Percentiles rank a stretch among this genome's conserved stretches.
phyloP scores from a whole-genome alignment of 2,797 vertebrate species.

The Intellagama lesueurii region DNA sequence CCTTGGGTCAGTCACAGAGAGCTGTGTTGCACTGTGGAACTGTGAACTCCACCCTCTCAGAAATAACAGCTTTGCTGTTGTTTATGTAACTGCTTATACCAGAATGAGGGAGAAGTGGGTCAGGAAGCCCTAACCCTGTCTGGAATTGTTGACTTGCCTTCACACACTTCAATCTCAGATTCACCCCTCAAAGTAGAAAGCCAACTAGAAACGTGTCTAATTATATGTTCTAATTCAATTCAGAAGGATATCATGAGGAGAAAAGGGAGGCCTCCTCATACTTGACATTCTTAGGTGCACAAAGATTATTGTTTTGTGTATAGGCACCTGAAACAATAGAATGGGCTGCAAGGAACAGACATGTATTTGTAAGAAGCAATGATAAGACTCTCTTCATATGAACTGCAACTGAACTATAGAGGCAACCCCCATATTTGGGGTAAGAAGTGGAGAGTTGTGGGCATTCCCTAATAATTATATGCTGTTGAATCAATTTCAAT shows the following conservation, averaged over 20 bases:
- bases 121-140: neutral
- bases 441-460: neutral
- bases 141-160: neutral
- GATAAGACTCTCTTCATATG: no score
- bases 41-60: neutral
- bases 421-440: no score
- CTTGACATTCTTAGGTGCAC: neutral
- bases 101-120: neutral
- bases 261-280: neutral
- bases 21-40: neutral
- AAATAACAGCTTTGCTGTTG: neutral
- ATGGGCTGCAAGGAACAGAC: neutral
- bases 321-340: neutral
- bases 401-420: neutral
- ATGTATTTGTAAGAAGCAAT: neutral
- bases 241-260: neutral
- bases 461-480: no score
- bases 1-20: neutral
- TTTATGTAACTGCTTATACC: neutral
- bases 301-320: neutral
- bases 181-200: neutral
- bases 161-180: neutral
- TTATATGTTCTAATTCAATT: neutral
- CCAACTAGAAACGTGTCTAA: neutral
- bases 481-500: no score